These are phyloP conservation scores for Neodiprion pinetum DNA, from an alignment of 1,140 invertebrate genomes.

Conservation along the genomic window DNA sequence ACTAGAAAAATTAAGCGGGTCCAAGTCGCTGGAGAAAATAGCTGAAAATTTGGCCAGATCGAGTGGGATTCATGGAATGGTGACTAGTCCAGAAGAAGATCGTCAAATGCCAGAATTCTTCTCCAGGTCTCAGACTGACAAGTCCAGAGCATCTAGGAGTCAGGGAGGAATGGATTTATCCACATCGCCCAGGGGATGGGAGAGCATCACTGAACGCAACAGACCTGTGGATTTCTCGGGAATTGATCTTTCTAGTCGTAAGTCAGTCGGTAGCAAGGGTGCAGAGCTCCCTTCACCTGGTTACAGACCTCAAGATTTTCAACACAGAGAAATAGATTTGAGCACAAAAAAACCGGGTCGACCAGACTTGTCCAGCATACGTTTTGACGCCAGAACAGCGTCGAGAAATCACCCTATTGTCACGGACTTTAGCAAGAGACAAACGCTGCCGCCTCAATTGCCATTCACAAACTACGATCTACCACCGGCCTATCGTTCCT, in stretches of 20 bases:
- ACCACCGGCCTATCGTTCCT: constrained; percentile 43
- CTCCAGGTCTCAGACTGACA: constrained; percentile 35
- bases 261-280: constrained; percentile 33
- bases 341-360: constrained; percentile 51
- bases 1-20: constrained; percentile 48
- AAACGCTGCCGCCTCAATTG: constrained; percentile 29
- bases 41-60: constrained; percentile 55
- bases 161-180: constrained; percentile 55
- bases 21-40: constrained; percentile 56
- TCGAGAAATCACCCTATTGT: constrained; percentile 56
- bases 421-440: constrained; percentile 55
- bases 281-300: constrained; percentile 36
- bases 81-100: constrained; percentile 40
- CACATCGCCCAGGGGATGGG: constrained; percentile 48
- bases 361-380: constrained; percentile 39
- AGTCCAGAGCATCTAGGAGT: constrained; percentile 29
- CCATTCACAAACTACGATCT: constrained; percentile 49
- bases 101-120: constrained; percentile 39
- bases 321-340: constrained; percentile 57
- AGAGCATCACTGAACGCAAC: constrained; percentile 41
- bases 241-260: constrained; percentile 58
- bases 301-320: constrained; percentile 50
- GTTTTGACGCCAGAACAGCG: constrained; percentile 47
- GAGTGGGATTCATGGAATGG: constrained; percentile 33
- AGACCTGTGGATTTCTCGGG: constrained; percentile 56